Percentiles rank a stretch among this genome's conserved stretches.
Evolutionary conservation across 53 echinoderm and acorn worm genomes (phyloP).

Genomic region (Antedon mediterranea): DNA sequence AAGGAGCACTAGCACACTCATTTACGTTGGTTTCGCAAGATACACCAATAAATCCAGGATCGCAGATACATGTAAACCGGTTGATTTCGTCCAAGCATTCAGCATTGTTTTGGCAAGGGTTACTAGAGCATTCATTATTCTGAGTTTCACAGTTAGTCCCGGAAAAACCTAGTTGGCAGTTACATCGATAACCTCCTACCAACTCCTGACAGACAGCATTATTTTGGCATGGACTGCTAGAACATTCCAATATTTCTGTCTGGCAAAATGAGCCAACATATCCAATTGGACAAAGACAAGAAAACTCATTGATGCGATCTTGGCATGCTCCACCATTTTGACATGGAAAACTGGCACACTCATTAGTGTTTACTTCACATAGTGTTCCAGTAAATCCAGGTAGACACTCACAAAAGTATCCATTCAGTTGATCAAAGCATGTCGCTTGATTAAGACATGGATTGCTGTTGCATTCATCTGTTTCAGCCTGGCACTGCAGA

Average conservation of each 20-base stretch:
- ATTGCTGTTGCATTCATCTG: constrained; percentile 13
- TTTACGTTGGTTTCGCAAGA: constrained; percentile 22
- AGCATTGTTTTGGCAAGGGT: constrained; percentile 32
- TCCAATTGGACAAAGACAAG: constrained; percentile 21
- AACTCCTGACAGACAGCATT: constrained; percentile 8
- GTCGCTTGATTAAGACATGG: constrained; percentile 24
- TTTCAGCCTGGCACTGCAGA: not conserved
- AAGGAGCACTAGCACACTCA: constrained; percentile 25
- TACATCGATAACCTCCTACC: not conserved
- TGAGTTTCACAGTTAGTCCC: constrained; percentile 20
- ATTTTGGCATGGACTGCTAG: constrained; percentile 16
- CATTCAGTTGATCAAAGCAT: constrained; percentile 15
- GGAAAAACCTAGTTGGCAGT: not conserved
- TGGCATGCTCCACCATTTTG: constrained; percentile 17
- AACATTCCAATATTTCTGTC: constrained; percentile 9
- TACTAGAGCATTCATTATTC: constrained; percentile 16
- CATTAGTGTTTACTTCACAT: constrained; percentile 18
- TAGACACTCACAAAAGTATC: constrained; percentile 19
- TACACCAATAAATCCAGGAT: constrained; percentile 17
- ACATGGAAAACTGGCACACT: constrained; percentile 19
- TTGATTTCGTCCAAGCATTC: constrained; percentile 15
- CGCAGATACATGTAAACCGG: constrained; percentile 19
- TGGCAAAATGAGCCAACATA: constrained; percentile 20
- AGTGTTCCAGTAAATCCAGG: constrained; percentile 14
- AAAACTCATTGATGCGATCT: constrained; percentile 4